phyloP scores from a whole-genome alignment of 2,113 vertebrate species.

The Trogon surrucura region DNA sequence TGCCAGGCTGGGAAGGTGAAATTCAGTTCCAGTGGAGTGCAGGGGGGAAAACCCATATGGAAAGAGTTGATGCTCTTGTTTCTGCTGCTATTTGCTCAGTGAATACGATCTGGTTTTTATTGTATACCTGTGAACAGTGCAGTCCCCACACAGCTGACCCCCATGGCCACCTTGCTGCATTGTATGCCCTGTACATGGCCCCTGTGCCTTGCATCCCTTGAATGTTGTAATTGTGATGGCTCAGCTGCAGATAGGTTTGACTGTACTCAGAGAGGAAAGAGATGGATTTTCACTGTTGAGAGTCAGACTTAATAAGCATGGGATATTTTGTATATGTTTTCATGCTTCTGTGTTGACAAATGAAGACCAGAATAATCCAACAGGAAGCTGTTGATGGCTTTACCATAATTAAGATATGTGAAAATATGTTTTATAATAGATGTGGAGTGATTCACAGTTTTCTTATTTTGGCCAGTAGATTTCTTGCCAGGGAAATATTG shows the following conservation, averaged over 20 bases:
- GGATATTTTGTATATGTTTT: slow-evolving; percentile 1
- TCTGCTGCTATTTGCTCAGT: background rate
- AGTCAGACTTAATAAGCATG: background rate
- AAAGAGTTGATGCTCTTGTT: background rate
- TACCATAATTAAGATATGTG: background rate
- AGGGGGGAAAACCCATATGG: background rate
- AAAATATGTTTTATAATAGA: background rate
- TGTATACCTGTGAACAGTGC: fast-evolving
- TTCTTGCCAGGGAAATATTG: background rate
- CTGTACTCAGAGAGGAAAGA: background rate
- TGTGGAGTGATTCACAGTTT: background rate
- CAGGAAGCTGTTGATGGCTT: slow-evolving; percentile 11
- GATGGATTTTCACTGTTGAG: background rate
- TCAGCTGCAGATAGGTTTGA: background rate
- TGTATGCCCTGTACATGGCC: background rate
- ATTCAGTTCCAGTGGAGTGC: background rate
- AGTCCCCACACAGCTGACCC: background rate
- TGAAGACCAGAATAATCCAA: background rate
- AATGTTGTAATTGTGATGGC: background rate
- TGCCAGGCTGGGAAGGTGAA: background rate
- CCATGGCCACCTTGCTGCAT: background rate
- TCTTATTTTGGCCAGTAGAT: background rate
- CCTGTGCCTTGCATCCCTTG: background rate
- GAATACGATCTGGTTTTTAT: background rate
- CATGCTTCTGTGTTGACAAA: slow-evolving; percentile 11